Conservation (phyloP, 2,113 vertebrate species). For the Perca flavescens region DNA sequence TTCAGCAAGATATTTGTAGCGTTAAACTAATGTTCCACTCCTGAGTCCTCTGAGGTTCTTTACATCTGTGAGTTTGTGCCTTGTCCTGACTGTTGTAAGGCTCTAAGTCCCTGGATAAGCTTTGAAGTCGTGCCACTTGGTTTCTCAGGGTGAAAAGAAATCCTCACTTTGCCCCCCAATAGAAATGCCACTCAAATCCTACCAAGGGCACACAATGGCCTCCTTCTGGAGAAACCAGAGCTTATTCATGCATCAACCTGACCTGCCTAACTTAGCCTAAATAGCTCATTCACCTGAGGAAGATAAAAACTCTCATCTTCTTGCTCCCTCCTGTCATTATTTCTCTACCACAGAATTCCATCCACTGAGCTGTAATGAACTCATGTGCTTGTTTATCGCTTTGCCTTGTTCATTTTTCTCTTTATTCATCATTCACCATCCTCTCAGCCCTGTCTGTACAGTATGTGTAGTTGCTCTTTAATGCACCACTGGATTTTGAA, state of each 20-base stretch:
- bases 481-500: conserved; percentile 25
- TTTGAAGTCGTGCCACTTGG: conserved; percentile 82
- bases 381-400: conserved; percentile 10
- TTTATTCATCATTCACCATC: conserved; percentile 28
- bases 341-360: neutral
- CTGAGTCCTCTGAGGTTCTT: conserved; percentile 40
- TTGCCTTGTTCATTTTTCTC: neutral
- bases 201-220: conserved; percentile 66
- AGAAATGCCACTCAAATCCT: conserved; percentile 72
- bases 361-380: conserved; percentile 1
- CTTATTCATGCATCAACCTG: conserved; percentile 52
- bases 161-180: conserved; percentile 66
- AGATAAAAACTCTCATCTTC: conserved; percentile 3
- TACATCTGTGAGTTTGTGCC: conserved; percentile 47
- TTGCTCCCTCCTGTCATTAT: neutral
- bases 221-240: conserved; percentile 49
- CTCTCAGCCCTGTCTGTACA: conserved; percentile 6
- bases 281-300: conserved; percentile 33
- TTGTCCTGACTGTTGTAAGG: conserved; percentile 55
- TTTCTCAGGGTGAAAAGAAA: conserved; percentile 78
- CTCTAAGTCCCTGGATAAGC: conserved; percentile 69
- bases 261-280: conserved; percentile 16
- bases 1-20: conserved; percentile 23
- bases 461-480: conserved; percentile 7
- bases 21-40: conserved; percentile 43